These are phyloP conservation scores for Turritopsis rubra DNA, from an alignment of 30 jellyfish, hydroid and myxozoan genomes.

Conservation along the genomic window DNA sequence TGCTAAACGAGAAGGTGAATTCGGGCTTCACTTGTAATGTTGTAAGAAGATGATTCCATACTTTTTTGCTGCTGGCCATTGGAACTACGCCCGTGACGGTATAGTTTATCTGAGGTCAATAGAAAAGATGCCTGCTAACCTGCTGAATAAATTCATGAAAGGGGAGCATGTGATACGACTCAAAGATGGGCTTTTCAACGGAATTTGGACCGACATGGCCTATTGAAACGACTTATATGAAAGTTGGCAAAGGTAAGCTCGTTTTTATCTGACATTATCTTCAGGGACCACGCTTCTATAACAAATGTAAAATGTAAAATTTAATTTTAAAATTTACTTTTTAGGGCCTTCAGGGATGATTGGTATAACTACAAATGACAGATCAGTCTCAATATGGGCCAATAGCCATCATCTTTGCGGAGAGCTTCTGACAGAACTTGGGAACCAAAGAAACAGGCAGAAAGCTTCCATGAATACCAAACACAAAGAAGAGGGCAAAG, in stretches of 20 bases:
- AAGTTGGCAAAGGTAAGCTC: slow-evolving; percentile 4
- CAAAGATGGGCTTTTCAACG: slow-evolving; percentile 3
- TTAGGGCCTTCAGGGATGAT: not conserved
- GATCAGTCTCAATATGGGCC: slow-evolving; percentile 15
- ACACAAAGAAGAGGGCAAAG: slow-evolving; percentile 10
- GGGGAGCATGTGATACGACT: slow-evolving; percentile 15
- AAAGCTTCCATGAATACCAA: not conserved
- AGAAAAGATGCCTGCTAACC: slow-evolving; percentile 6
- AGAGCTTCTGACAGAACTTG: not conserved
- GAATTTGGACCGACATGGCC: slow-evolving; percentile 18
- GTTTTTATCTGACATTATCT: not conserved
- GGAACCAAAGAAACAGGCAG: not conserved
- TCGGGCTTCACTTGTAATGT: slow-evolving; percentile 20
- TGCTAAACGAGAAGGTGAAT: slow-evolving; percentile 26
- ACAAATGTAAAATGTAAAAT: not conserved
- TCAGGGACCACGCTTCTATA: not conserved
- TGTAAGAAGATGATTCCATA: slow-evolving; percentile 23
- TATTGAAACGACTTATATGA: slow-evolving; percentile 19
- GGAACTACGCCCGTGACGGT: slow-evolving; percentile 27
- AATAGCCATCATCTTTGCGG: slow-evolving; percentile 8
- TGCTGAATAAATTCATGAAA: not conserved
- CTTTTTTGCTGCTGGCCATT: slow-evolving; percentile 30
- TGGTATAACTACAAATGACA: not conserved
- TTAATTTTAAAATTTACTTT: too few relatives aligned
- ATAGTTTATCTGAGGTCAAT: slow-evolving; percentile 6